phyloP scores from a whole-genome alignment of 2,888 invertebrate genomes.

The Selenia dentaria region DNA sequence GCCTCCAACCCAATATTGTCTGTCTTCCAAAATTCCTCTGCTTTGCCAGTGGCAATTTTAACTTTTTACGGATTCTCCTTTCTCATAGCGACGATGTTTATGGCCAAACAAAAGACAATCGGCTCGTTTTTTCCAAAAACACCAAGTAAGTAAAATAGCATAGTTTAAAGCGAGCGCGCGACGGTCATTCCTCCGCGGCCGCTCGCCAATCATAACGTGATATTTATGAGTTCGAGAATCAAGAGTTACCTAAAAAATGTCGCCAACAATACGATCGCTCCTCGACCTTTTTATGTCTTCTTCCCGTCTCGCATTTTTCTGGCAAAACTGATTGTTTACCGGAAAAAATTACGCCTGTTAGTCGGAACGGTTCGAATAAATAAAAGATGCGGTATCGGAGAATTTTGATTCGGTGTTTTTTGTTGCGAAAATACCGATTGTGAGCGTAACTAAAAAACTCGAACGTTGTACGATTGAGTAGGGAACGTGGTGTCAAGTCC shows the following conservation, averaged over 20 bases:
- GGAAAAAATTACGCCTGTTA: constrained; percentile 84
- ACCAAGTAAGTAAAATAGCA: constrained; percentile 25
- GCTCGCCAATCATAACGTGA: constrained; percentile 69
- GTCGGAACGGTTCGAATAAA: constrained; percentile 74
- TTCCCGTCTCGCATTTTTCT: constrained; percentile 81
- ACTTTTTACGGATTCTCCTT: constrained; percentile 30
- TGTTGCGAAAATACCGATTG: constrained; percentile 63
- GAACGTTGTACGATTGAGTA: constrained; percentile 64
- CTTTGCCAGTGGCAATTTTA: constrained; percentile 31
- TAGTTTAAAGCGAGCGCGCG: constrained; percentile 19
- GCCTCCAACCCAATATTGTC: constrained; percentile 35
- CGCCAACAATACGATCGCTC: constrained; percentile 49
- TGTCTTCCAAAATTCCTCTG: constrained; percentile 29
- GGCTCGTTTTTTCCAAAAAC: constrained; percentile 44
- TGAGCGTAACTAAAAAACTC: constrained; percentile 60
- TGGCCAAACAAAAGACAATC: constrained; percentile 33
- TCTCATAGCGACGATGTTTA: constrained; percentile 43
- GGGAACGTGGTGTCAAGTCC: constrained; percentile 68
- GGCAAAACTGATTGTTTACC: constrained; percentile 83
- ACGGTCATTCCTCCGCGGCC: constrained; percentile 49
- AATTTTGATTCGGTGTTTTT: constrained; percentile 82
- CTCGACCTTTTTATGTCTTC: constrained; percentile 74
- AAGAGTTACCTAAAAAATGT: constrained; percentile 56
- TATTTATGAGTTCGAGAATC: constrained; percentile 61
- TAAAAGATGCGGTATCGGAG: constrained; percentile 76